Evolutionary conservation across 37 sponge, comb jelly and placozoan genomes (phyloP), one percentile per base, ranked within the genome.

Genomic region (Hormiphora californensis): DNA sequence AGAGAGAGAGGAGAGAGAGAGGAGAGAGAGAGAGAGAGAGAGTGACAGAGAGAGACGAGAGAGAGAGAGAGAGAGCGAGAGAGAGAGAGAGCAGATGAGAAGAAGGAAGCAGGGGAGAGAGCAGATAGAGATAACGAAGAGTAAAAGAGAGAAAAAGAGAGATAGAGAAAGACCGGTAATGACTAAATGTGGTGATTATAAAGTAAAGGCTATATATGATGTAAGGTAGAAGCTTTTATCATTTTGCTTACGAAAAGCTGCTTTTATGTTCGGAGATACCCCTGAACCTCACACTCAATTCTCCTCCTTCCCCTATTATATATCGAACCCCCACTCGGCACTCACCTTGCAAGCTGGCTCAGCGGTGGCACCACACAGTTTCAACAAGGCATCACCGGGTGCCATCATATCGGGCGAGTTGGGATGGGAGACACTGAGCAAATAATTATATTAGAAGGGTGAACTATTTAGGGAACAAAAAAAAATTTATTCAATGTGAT

Each of bases 361-460:
- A 22, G 81, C 28, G 4, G 43, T 33, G 19, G 43, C 81, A 40
- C 23, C 81, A 28, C 81, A 73, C 21, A 73, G 44, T n/a, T 21
- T 7, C 0, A 73, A 40, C 12, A 73, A 46, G 12, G 40, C 17
- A 28, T 40, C 43, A 0, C 81, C 81, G 9, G 81, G 81, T n/a
- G 12, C 43, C 25, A 73, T 3, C 44, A 73, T 3, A 46, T 73
- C 81, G 44, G 81, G 17, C 5, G 32, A 33, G 44, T 73, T 46
- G 3, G 81, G 81, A 41, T 73, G 81, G 1, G 81, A 73, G 46
- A 73, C 23, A 73, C 44, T 73, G 81, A 73, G 23, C 30, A 57
- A 57, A 57, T 27, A 23, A 57, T 22, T 49, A 49, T 49, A 49
- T 9, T 49, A 49, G 62, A 59, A 59, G 11, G 27, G 62, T 9